These are phyloP conservation scores for Sisyra terminalis DNA, from an alignment of 2,888 invertebrate genomes.

Conservation along the genomic window DNA sequence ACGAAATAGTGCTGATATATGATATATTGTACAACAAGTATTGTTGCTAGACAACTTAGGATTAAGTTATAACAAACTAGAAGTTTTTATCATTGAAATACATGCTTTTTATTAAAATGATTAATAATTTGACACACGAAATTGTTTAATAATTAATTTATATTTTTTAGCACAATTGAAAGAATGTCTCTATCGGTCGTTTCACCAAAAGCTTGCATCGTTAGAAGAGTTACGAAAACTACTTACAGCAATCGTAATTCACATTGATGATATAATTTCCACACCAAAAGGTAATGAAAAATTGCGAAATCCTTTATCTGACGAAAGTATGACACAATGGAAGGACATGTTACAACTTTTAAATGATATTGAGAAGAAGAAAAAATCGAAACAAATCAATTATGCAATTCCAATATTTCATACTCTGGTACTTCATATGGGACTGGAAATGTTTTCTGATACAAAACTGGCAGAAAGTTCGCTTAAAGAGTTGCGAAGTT, in stretches of 20 bases:
- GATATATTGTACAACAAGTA: too few relatives aligned
- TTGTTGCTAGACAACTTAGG: too few relatives aligned
- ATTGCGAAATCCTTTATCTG: slow-evolving; percentile 38
- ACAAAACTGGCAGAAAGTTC: slow-evolving; percentile 49
- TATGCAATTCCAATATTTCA: slow-evolving; percentile 48
- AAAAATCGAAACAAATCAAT: slow-evolving; percentile 21
- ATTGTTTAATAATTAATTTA: neutral
- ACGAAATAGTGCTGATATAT: too few relatives aligned
- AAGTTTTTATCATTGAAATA: too few relatives aligned
- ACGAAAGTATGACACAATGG: slow-evolving; percentile 43
- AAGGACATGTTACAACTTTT: slow-evolving; percentile 38
- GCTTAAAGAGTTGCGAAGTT: slow-evolving; percentile 53
- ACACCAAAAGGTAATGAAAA: slow-evolving; percentile 30
- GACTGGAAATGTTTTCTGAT: slow-evolving; percentile 54
- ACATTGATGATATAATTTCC: slow-evolving; percentile 35
- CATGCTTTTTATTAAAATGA: too few relatives aligned
- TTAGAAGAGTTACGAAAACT: slow-evolving; percentile 42
- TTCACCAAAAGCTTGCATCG: slow-evolving; percentile 49
- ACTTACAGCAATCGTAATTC: slow-evolving; percentile 37
- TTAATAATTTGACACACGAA: too few relatives aligned
- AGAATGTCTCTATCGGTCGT: slow-evolving; percentile 49
- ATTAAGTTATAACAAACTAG: too few relatives aligned
- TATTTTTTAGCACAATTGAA: slow-evolving; percentile 39
- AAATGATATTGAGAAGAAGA: slow-evolving; percentile 32
- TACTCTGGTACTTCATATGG: slow-evolving; percentile 52